A percentile compares a stretch with the other conserved stretches of the same genome.
Evolutionary conservation across 2,888 invertebrate species (phyloP).

Genomic region (Therioaphis trifolii): DNA sequence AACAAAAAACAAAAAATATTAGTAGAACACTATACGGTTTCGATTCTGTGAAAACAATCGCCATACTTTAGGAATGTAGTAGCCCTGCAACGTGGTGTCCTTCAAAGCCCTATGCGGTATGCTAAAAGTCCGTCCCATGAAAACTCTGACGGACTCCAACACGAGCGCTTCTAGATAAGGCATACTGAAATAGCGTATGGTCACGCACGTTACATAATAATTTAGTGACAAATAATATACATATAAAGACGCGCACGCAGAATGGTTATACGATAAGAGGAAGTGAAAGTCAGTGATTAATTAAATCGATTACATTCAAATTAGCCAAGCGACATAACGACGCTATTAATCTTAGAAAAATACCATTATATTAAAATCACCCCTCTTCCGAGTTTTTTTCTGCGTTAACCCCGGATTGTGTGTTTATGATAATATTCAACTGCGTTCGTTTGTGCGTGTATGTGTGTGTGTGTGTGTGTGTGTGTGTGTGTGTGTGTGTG

Average conservation of each 20-base stretch:
- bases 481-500: not conserved
- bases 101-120: conserved; percentile 83
- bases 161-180: conserved; percentile 84
- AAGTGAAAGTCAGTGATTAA: no score
- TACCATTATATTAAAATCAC: no score
- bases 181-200: conserved; percentile 75
- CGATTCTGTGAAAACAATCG: not conserved
- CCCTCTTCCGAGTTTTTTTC: no score
- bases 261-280: no score
- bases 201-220: no score
- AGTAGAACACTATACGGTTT: not conserved
- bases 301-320: no score
- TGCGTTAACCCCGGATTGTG: no score
- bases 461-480: not conserved
- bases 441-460: no score
- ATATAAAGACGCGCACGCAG: no score
- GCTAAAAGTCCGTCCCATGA: conserved; percentile 82
- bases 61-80: conserved; percentile 80
- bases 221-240: no score
- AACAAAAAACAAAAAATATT: conserved; percentile 58
- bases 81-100: conserved; percentile 79
- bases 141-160: conserved; percentile 82
- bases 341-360: no score
- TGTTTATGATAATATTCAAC: not conserved
- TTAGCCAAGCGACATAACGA: no score